Percentiles rank a stretch among this genome's conserved stretches.
phyloP scores from a whole-genome alignment of 2,888 invertebrate species.

The Ichneumoninae sp. region DNA sequence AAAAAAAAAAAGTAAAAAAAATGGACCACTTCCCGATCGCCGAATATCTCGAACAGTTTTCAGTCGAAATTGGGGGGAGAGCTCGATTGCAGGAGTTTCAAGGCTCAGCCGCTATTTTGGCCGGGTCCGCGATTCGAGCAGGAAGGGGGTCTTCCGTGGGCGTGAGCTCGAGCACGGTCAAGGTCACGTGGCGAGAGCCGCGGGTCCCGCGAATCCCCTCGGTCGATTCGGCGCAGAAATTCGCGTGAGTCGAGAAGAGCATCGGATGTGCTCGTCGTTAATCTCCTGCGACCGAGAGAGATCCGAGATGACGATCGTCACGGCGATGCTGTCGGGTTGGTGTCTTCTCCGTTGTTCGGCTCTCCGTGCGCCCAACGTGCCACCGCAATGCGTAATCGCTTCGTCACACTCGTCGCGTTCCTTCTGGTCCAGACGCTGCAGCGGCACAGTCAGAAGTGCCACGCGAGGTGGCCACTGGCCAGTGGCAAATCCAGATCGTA shows the following conservation, averaged over 20 bases:
- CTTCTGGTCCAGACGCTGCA: constrained; percentile 23
- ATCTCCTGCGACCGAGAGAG: neutral
- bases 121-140: neutral
- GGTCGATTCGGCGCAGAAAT: constrained; percentile 31
- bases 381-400: constrained; percentile 71
- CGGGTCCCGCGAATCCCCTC: neutral
- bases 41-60: constrained; percentile 3
- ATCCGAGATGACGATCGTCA: neutral
- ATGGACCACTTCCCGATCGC: neutral
- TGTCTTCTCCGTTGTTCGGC: constrained; percentile 10
- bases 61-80: neutral
- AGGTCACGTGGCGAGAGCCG: constrained; percentile 37
- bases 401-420: constrained; percentile 75
- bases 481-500: constrained; percentile 58
- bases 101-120: constrained; percentile 23
- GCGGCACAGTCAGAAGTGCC: constrained; percentile 13
- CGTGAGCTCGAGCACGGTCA: constrained; percentile 32
- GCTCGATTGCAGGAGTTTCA: neutral
- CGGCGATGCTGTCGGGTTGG: neutral
- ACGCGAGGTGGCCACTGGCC: constrained; percentile 28
- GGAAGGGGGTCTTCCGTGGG: constrained; percentile 25
- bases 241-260: constrained; percentile 16
- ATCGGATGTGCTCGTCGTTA: neutral
- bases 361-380: constrained; percentile 30
- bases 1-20: neutral